These are phyloP conservation scores for Lacerta agilis DNA, from an alignment of 2,797 vertebrate genomes.

Conservation along the genomic window DNA sequence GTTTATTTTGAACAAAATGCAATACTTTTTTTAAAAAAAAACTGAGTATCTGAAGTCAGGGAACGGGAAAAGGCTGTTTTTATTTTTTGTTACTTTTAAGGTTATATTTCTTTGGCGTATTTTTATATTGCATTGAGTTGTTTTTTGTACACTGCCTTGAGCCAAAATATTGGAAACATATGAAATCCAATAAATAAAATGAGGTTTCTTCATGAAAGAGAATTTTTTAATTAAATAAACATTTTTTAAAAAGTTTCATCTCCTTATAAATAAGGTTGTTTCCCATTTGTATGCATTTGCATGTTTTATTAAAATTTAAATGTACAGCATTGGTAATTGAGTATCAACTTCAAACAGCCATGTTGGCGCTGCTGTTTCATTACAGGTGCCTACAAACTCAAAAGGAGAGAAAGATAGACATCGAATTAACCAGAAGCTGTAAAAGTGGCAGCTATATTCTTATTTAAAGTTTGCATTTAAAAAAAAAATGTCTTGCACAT, in stretches of 20 bases:
- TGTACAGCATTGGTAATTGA: conserved; percentile 57
- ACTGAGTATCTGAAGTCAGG: not conserved
- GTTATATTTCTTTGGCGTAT: not conserved
- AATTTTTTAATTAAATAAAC: conserved; percentile 33
- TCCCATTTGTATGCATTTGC: conserved; percentile 44
- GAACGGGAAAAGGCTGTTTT: not conserved
- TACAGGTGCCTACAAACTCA: conserved; percentile 2
- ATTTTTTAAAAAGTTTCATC: conserved; percentile 41
- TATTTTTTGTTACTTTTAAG: not conserved
- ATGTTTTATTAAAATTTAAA: conserved; percentile 63
- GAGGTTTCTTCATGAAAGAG: not conserved
- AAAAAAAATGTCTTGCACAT: not conserved
- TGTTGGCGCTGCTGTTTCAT: conserved; percentile 31
- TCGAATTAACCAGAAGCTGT: not conserved
- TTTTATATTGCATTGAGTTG: not conserved
- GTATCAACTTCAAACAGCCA: conserved; percentile 56
- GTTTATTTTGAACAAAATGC: not conserved
- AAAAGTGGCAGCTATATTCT: conserved; percentile 4
- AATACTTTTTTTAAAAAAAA: not conserved
- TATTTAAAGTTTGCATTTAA: not conserved
- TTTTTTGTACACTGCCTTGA: not conserved
- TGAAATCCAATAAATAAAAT: not conserved
- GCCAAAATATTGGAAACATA: not conserved
- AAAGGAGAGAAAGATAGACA: not conserved
- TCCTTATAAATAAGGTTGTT: conserved; percentile 67